Base-by-base conservation (phyloP, 2,797 vertebrate genomes). In the Nannoperca obscura region DNA sequence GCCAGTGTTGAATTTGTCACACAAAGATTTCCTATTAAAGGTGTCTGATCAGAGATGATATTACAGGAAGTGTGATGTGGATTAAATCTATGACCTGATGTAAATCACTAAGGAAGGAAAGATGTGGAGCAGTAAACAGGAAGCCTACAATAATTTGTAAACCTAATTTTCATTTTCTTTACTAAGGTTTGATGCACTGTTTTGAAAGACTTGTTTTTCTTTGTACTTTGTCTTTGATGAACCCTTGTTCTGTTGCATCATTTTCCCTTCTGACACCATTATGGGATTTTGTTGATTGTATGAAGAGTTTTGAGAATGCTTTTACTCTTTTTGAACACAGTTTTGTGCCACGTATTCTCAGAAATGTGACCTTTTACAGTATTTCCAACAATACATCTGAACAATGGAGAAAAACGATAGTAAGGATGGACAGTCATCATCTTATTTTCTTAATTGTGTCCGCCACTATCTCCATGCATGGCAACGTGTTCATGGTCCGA, bases 401-500 rank as follows among this genome's bases (percentile, higher is more conserved):
- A 71, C 69, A 77, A 73, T 36, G 22, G n/a, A 58, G 36, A 40
- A 36, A 62, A 81, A 40, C 13, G 20, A 6, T 6, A 36, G 36
- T 5, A 50, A 66, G 30, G 13, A 71, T 10, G 32, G 15, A 73
- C 60, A 60, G 9, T 42, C 55, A 76, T 68, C 53, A 67, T 42
- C 20, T 38, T 34, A 36, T 73, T 78, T 61, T 13, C 72, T 17
- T 84, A 77, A 86, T 76, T 74, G 44, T 50, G 42, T 71, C 47
- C 62, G 34, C 38, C 27, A 7, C 14, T 58, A 34, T 69, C 30
- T 49, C 52, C 44, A 19, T 27, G 34, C 30, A 19, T 65, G 17
- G 73, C 76, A 74, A 65, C 27, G 19, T 3, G 22, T 72, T 72
- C 72, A 50, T 71, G 60, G 79, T 85, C 66, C 65, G 52, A 71